These are phyloP conservation scores for Clamator glandarius DNA, from an alignment of 2,797 vertebrate genomes.

Conservation along the genomic window DNA sequence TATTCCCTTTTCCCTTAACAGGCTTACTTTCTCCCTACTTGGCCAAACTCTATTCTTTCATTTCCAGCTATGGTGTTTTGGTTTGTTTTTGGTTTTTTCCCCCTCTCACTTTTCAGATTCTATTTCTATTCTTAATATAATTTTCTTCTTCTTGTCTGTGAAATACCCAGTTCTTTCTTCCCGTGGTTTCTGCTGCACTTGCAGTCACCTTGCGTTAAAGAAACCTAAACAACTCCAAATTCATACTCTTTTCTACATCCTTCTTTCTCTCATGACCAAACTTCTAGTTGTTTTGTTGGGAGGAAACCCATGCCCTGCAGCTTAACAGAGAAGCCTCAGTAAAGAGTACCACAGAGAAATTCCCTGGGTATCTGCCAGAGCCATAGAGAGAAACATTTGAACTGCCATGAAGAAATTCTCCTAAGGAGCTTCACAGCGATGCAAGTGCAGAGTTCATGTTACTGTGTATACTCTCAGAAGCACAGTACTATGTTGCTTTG, in stretches of 20 bases:
- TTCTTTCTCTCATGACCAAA: neutral
- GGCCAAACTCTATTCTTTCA: neutral
- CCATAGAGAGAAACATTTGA: neutral
- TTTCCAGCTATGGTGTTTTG: neutral
- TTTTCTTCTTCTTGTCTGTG: neutral
- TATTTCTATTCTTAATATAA: neutral
- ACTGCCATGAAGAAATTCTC: neutral
- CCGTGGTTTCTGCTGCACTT: neutral
- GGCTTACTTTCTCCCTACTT: neutral
- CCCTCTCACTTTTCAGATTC: neutral
- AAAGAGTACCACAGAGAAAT: neutral
- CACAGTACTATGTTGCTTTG: neutral
- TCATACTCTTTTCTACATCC: neutral
- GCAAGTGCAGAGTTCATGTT: neutral
- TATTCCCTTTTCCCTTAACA: neutral
- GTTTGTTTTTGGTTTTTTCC: neutral
- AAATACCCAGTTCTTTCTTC: neutral
- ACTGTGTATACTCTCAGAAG: neutral
- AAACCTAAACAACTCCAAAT: neutral
- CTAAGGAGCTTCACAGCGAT: neutral
- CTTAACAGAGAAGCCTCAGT: neutral
- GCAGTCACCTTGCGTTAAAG: neutral
- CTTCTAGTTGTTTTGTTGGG: neutral
- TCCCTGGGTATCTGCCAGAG: neutral
- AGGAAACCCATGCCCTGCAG: neutral